These are phyloP conservation scores for Arctocebus calabarensis DNA, from an alignment of 2,797 vertebrate species.

Conservation along the genomic window DNA sequence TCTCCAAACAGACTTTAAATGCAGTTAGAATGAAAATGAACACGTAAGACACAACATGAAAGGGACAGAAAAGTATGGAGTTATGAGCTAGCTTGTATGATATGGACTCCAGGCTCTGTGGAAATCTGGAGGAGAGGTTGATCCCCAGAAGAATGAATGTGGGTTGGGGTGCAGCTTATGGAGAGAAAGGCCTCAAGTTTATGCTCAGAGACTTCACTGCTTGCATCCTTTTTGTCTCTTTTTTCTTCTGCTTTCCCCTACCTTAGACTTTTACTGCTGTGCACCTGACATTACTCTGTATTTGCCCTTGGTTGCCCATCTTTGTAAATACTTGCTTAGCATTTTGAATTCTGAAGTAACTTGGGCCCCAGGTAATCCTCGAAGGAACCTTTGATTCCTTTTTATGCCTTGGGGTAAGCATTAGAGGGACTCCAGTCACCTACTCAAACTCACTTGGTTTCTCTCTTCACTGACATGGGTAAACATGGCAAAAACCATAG, in stretches of 20 bases:
- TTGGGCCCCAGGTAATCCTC: not conserved
- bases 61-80: not conserved
- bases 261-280: not conserved
- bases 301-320: not conserved
- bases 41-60: not conserved
- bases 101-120: not conserved
- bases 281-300: not conserved
- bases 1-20: slow-evolving; percentile 2
- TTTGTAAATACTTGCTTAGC: not conserved
- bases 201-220: not conserved
- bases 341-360: slow-evolving; percentile 22
- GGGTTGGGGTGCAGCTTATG: not conserved
- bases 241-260: not conserved
- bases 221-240: not conserved
- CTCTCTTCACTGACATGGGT: not conserved
- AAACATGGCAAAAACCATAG: not conserved
- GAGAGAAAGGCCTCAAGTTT: not conserved
- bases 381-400: not conserved
- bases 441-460: not conserved
- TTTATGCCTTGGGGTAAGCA: not conserved
- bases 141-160: not conserved
- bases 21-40: not conserved
- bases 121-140: not conserved
- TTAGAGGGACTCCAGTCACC: not conserved
- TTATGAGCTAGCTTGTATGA: not conserved